Base-by-base conservation (phyloP, 2,113 vertebrate genomes). In the Cottus gobio region DNA sequence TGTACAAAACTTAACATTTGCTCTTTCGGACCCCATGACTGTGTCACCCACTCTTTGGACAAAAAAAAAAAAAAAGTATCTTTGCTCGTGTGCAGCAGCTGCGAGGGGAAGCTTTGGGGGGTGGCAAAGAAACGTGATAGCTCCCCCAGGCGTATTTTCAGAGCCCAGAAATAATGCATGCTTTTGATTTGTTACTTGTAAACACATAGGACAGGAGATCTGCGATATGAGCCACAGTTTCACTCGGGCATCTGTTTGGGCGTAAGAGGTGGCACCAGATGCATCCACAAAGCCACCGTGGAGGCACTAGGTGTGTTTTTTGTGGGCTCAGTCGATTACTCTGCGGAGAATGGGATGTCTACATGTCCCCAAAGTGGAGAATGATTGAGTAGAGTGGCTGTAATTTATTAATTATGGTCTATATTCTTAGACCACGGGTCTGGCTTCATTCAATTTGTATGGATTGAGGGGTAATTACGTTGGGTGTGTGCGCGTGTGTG, bases 151-250 rank as follows among this genome's bases (percentile, higher is more conserved):
- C 90, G 82, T 94, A 65, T 89, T 94, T 93, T 92, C 93, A 92
- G 71, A 77, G 80, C 88, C 89, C 83, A 85, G 89, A 88, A 93
- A 92, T 87, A 91, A 94, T 93, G 89, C 88, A 79, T 63, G 83
- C 88, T 93, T 95, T 93, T 95, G 90, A 95, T 94, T 93, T 94
- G 88, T 90, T 90, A 90, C 90, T 93, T 89, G 87, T 91, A 93
- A 95, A 95, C 88, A 93, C 60, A 76, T 52, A 0, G 87, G 44
- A 70, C 18, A 91, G 86, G 87, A 79, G 87, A 94, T 85, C 75
- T 85, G 80, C 26, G 79, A 87, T 90, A 83, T 66, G 88, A 87
- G 77, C 85, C 77, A 30, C 10, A 12, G 20, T 79, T 80, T 80
- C 86, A 75, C 74, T 86, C 75, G 1, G 65, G 81, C 88, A 84